These are phyloP conservation scores for Drosophila hawaiiensis DNA, from an alignment of 2,888 invertebrate genomes.

Conservation along the genomic window DNA sequence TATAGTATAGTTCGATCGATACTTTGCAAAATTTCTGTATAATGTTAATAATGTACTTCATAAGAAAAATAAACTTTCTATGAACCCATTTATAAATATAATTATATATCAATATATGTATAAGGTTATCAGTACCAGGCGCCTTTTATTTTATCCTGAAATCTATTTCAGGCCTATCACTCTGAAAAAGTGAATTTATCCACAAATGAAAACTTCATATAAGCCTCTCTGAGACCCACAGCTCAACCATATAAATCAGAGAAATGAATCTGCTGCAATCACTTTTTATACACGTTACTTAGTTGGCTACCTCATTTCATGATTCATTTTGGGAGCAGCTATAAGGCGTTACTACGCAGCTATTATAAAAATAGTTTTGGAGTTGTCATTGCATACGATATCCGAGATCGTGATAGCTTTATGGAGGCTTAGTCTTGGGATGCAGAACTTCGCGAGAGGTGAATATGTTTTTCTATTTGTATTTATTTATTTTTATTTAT, in stretches of 20 bases:
- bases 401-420: constrained; percentile 36
- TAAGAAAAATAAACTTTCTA: too few relatives aligned
- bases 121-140: too few relatives aligned
- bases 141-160: neutral
- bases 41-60: neutral
- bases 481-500: neutral
- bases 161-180: neutral
- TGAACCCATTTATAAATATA: neutral
- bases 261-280: neutral
- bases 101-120: neutral
- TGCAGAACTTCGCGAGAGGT: constrained; percentile 24
- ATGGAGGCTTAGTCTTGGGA: constrained; percentile 36
- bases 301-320: neutral
- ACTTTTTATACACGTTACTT: too few relatives aligned
- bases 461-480: neutral
- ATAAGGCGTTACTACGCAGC: constrained; percentile 14
- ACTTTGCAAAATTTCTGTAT: neutral
- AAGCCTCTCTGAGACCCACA: neutral
- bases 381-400: constrained; percentile 52
- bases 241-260: neutral
- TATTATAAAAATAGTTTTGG: constrained; percentile 30
- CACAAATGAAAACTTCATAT: neutral
- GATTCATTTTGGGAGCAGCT: constrained; percentile 24
- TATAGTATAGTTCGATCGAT: neutral
- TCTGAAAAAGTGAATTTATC: constrained; percentile 4